Conservation (phyloP, 2,797 vertebrate species). For the Sebastes taczanowskii region DNA sequence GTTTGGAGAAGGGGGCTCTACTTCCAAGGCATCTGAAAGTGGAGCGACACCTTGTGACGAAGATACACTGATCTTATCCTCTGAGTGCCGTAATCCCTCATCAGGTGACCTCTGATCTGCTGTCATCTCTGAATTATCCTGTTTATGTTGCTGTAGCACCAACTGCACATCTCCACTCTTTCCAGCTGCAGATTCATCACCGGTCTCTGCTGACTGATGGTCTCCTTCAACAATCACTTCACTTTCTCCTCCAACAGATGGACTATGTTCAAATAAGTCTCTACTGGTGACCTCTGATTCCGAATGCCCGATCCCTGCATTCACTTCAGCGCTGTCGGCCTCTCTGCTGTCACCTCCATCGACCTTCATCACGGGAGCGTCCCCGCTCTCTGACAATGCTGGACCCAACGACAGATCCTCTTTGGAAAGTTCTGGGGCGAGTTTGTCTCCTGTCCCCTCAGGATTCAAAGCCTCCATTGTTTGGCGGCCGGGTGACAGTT, state of each 20-base stretch:
- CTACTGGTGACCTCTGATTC: constrained; percentile 21
- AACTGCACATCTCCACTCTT: neutral
- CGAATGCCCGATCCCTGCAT: neutral
- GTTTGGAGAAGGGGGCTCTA: neutral
- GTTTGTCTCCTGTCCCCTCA: constrained; percentile 34
- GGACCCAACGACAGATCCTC: constrained; percentile 21
- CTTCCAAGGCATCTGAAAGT: constrained; percentile 2
- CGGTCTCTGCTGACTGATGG: constrained; percentile 6
- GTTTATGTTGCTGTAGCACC: neutral
- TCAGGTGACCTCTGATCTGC: constrained; percentile 22
- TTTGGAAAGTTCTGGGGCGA: constrained; percentile 22
- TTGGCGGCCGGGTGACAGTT: constrained; percentile 29
- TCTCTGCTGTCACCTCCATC: constrained; percentile 10
- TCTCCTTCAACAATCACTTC: constrained; percentile 2
- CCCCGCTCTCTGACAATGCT: neutral
- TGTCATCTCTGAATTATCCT: constrained; percentile 23
- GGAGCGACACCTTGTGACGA: neutral
- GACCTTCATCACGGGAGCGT: neutral
- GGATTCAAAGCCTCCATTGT: constrained; percentile 44
- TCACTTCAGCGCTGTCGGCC: constrained; percentile 6
- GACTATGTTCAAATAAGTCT: neutral
- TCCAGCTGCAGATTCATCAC: constrained; percentile 17
- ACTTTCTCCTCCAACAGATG: neutral
- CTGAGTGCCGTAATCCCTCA: constrained; percentile 8
- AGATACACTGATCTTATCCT: neutral